Evolutionary conservation across 2,113 vertebrate genomes (phyloP).

Genomic region (Empidonax traillii): DNA sequence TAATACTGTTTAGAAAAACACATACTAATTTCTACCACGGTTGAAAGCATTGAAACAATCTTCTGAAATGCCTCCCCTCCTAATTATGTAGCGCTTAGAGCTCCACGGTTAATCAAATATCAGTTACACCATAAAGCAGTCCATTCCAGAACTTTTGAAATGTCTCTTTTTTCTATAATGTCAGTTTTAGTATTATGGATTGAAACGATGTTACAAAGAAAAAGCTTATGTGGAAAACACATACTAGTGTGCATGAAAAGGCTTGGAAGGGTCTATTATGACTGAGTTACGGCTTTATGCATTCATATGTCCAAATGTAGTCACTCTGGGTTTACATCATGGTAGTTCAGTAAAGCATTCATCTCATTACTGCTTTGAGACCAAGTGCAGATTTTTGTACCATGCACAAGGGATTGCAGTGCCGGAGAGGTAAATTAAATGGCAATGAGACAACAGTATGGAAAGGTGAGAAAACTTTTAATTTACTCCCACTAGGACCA

Average conservation of each 20-base stretch:
- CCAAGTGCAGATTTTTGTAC: background rate
- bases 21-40: background rate
- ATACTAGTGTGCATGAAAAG: background rate
- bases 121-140: background rate
- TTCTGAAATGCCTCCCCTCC: background rate
- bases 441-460: background rate
- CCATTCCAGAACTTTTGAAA: background rate
- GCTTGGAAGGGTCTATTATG: background rate
- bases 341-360: background rate
- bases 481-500: background rate
- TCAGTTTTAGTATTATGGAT: background rate
- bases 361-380: background rate
- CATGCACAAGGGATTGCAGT: background rate
- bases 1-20: background rate
- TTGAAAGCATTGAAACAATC: background rate
- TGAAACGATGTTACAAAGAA: background rate
- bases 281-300: background rate
- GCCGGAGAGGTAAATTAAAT: background rate
- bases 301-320: background rate
- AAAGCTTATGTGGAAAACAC: background rate
- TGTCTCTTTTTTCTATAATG: background rate
- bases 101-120: background rate
- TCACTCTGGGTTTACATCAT: background rate
- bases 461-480: background rate
- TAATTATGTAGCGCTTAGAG: background rate